These are phyloP conservation scores for Cantharis lateralis DNA, from an alignment of 2,888 invertebrate species.

Conservation along the genomic window DNA sequence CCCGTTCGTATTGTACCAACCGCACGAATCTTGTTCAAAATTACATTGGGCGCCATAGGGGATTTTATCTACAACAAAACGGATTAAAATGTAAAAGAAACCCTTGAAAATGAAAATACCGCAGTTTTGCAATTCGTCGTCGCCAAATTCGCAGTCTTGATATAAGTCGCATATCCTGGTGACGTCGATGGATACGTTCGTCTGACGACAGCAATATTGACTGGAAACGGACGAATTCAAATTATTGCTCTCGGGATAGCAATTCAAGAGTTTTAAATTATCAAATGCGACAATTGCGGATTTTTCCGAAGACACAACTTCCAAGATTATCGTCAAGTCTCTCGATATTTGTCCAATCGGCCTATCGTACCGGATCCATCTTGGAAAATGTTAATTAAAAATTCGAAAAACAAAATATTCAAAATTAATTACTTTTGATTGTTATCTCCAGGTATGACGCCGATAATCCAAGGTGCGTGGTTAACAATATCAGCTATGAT, in stretches of 20 bases:
- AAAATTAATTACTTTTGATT: constrained; percentile 58
- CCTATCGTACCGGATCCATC: constrained; percentile 63
- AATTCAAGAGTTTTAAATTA: constrained; percentile 77
- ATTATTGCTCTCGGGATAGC: constrained; percentile 70
- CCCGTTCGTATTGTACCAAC: constrained; percentile 70
- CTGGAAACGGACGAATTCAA: constrained; percentile 60
- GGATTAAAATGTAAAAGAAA: neutral
- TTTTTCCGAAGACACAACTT: constrained; percentile 60
- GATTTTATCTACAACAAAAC: constrained; percentile 69
- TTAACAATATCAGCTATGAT: constrained; percentile 67
- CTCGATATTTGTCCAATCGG: constrained; percentile 66
- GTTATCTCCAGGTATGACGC: constrained; percentile 65
- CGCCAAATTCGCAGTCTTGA: constrained; percentile 76
- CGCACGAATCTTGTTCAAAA: constrained; percentile 85
- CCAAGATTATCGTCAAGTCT: constrained; percentile 69
- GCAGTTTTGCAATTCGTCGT: constrained; percentile 80
- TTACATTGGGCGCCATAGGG: constrained; percentile 81
- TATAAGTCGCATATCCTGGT: constrained; percentile 75
- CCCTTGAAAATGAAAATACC: constrained; percentile 61
- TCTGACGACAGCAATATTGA: constrained; percentile 66
- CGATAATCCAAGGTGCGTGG: constrained; percentile 67
- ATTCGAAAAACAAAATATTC: neutral
- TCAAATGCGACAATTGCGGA: constrained; percentile 80
- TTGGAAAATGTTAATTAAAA: constrained; percentile 45
- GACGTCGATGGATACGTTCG: constrained; percentile 70